Conservation (phyloP, 2,888 invertebrate species). For the Euphydryas editha region DNA sequence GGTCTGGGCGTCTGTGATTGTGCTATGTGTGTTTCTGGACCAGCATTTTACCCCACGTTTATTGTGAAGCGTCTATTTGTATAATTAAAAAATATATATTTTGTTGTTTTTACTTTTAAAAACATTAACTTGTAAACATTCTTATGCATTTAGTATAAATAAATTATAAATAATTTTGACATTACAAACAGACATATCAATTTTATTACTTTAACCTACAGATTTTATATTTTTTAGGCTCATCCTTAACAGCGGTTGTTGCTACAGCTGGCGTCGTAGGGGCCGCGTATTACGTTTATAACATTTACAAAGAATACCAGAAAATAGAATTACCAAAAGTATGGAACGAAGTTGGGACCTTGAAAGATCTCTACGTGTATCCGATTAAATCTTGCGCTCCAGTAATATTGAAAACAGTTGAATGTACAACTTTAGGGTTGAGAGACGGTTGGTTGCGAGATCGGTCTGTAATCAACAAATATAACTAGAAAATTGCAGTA, state of each 20-base stretch:
- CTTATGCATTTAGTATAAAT: too few species aligned
- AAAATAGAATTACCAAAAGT: slow-evolving; percentile 65
- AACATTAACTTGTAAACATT: too few species aligned
- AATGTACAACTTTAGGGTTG: slow-evolving; percentile 81
- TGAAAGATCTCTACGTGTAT: slow-evolving; percentile 80
- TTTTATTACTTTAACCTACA: too few species aligned
- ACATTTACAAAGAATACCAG: slow-evolving; percentile 52
- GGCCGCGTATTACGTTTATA: slow-evolving; percentile 63
- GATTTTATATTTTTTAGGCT: too few species aligned
- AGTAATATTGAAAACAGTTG: slow-evolving; percentile 72
- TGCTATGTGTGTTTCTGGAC: too few species aligned
- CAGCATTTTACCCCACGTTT: too few species aligned
- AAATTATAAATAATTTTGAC: neutral
- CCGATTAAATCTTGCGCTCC: slow-evolving; percentile 85
- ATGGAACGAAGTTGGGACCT: slow-evolving; percentile 84
- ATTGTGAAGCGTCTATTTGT: too few species aligned
- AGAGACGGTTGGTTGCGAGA: slow-evolving; percentile 82
- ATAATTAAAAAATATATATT: too few species aligned
- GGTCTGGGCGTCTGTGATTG: too few species aligned
- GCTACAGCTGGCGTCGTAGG: slow-evolving; percentile 61
- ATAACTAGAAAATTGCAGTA: neutral
- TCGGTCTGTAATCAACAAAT: slow-evolving; percentile 57
- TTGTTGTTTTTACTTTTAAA: too few species aligned
- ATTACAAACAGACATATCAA: too few species aligned
- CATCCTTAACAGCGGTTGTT: slow-evolving; percentile 55